Conservation (phyloP, 2,113 vertebrate species). For the Cercocebus atys region DNA sequence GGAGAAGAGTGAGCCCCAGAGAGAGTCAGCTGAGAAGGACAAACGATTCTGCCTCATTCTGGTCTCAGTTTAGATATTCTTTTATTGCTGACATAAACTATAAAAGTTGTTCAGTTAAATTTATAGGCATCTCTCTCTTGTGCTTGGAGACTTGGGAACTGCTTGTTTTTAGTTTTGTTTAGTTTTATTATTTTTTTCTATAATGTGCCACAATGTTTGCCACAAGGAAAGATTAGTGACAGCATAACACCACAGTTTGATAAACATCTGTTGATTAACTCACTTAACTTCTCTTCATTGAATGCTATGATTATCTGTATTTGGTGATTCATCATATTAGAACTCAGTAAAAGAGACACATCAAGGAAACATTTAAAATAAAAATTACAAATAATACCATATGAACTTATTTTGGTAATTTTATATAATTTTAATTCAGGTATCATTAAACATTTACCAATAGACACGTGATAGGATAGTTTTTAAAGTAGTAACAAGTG, state of each 20-base stretch:
- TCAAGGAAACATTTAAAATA: neutral
- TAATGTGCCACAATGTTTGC: neutral
- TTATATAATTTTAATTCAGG: neutral
- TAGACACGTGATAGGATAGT: neutral
- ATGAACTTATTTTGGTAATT: neutral
- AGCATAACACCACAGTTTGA: neutral
- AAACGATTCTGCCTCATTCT: neutral
- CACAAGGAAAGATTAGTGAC: neutral
- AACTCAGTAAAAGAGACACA: neutral
- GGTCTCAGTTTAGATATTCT: neutral
- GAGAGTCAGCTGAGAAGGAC: neutral
- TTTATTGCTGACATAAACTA: neutral
- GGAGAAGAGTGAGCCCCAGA: neutral
- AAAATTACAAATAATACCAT: neutral
- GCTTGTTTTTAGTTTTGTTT: neutral
- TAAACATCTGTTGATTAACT: neutral
- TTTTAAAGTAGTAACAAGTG: slow-evolving; percentile 41
- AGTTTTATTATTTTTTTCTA: neutral
- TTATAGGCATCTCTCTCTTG: neutral
- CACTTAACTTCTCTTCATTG: neutral
- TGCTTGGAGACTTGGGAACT: neutral
- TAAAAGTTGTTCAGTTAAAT: neutral
- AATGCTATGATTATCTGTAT: neutral
- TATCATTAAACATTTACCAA: slow-evolving; percentile 33
- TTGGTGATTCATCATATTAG: neutral